Percentiles rank a stretch among this genome's conserved stretches.
Conservation (phyloP, 2,888 invertebrate species). For the Epirrhoe tristata region DNA sequence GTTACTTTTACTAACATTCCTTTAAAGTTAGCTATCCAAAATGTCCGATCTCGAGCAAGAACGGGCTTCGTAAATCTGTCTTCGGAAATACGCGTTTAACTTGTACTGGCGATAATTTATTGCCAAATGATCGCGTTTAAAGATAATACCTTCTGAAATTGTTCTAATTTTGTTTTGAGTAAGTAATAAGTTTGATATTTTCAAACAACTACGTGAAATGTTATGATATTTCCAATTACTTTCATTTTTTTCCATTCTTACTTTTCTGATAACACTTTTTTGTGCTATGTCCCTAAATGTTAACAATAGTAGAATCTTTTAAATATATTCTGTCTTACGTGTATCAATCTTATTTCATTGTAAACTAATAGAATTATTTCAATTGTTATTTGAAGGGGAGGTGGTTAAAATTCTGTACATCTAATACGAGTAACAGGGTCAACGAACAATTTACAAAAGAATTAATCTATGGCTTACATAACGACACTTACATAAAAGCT, state of each 20-base stretch:
- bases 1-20: slow-evolving; percentile 7
- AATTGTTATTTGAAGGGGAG: too few relatives aligned
- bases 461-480: slow-evolving; percentile 12
- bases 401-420: too few relatives aligned
- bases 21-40: slow-evolving; percentile 15
- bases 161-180: background rate
- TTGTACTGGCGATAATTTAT: slow-evolving; percentile 30
- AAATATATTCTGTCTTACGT: too few relatives aligned
- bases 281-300: too few relatives aligned
- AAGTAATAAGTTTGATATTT: background rate
- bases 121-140: slow-evolving; percentile 17
- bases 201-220: too few relatives aligned
- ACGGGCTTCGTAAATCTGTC: slow-evolving; percentile 40
- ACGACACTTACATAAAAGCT: slow-evolving; percentile 8
- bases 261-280: too few relatives aligned
- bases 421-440: too few relatives aligned
- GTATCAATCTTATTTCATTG: too few relatives aligned
- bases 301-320: too few relatives aligned
- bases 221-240: background rate
- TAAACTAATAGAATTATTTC: too few relatives aligned
- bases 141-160: slow-evolving; percentile 6
- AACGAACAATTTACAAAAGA: background rate
- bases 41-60: slow-evolving; percentile 6
- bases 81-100: slow-evolving; percentile 27
- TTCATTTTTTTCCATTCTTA: too few relatives aligned